Conservation (phyloP, 2,113 vertebrate species). For the Hoplias malabaricus region DNA sequence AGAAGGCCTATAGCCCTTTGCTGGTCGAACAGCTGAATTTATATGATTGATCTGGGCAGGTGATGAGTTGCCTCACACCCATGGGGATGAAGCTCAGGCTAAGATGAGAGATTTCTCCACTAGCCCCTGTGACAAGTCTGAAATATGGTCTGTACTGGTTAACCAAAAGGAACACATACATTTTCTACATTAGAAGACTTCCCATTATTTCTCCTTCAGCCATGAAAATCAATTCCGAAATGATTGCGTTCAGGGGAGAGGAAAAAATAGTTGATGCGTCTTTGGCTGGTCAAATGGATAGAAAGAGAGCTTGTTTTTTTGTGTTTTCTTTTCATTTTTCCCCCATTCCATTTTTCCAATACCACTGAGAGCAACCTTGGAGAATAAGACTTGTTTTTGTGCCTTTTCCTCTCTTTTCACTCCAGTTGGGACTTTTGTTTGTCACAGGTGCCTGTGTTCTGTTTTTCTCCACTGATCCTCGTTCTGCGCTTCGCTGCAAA, state of each 20-base stretch:
- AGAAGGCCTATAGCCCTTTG: conserved; percentile 44
- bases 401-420: conserved; percentile 43
- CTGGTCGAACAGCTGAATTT: conserved; percentile 62
- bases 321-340: conserved; percentile 60
- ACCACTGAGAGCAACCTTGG: conserved; percentile 57
- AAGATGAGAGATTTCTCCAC: conserved; percentile 75
- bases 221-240: conserved; percentile 99
- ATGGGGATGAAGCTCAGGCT: conserved; percentile 53
- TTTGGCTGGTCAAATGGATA: conserved; percentile 87
- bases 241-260: conserved; percentile 88
- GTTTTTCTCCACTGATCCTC: not conserved
- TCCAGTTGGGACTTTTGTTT: conserved; percentile 12
- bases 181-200: conserved; percentile 98
- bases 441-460: not conserved
- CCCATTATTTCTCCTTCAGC: conserved; percentile 97
- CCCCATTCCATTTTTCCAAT: conserved; percentile 66
- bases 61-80: conserved; percentile 74
- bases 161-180: conserved; percentile 99
- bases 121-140: conserved; percentile 89
- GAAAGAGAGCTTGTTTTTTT: conserved; percentile 77
- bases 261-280: conserved; percentile 81
- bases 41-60: conserved; percentile 71
- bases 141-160: conserved; percentile 97
- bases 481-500: not conserved
- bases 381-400: conserved; percentile 67